Base-by-base conservation (phyloP, 2,888 invertebrate species). In the Pseudococcus viburni region DNA sequence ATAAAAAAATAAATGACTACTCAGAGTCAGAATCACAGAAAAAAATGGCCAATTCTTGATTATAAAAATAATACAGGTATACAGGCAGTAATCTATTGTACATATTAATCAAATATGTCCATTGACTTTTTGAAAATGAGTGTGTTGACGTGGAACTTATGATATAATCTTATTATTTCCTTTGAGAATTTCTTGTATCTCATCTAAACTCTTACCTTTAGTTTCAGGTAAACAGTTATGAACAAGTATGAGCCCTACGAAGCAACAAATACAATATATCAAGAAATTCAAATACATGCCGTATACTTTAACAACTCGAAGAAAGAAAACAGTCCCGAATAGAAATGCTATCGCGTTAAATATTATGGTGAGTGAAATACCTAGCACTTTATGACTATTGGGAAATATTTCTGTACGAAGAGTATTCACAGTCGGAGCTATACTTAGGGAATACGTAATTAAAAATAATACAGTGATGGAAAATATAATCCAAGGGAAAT, bases 341-440 rank as follows among this genome's bases (percentile, higher is more conserved):
- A 22, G 33, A 26, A 39, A 59, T 4, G 64, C 39, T 7, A 42
- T 11, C 64, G 85, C 11, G 9, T 64, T 55, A 8, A 26, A 26
- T 17, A 85, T 15, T n/a, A 85, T n/a, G 5, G 59, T n/a, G 0
- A n/a, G 8, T 7, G 85, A 55, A n/a, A 64, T 39, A 26, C 85
- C 85, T n/a, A 85, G 2, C 64, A 42, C 26, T 85, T 85, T 85
- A 55, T 39, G n/a, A 17, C 22, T 55, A 5, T 12, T 55, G 2
- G 85, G 85, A 85, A 85, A 85, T n/a, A 85, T 7, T 64, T 85
- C 85, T 11, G 85, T 19, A 19, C 85, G 55, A 22, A 85, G 64
- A 64, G 64, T 26, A 8, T 15, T 22, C 19, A 19, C 42, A 11
- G 42, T 42, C 8, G 85, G 85, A 80, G 9, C 4, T 51, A 84